Base-by-base conservation (phyloP, 2,113 vertebrate genomes). In the Rissa tridactyla region DNA sequence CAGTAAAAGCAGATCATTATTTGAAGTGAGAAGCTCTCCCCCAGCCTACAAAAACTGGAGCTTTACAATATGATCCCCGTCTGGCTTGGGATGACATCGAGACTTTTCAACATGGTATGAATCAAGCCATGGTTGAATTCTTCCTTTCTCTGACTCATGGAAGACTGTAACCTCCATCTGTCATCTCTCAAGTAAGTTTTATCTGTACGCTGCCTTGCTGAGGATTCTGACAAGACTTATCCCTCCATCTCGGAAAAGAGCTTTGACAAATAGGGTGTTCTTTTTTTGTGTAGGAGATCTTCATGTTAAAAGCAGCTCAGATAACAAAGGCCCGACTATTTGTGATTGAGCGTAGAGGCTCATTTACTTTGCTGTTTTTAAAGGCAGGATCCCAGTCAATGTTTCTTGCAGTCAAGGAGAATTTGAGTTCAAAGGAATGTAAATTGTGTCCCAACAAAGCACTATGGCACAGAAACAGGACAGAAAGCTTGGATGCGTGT, bases 341-440 rank as follows among this genome's bases (percentile, higher is more conserved):
- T 62, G 52, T 72, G 73, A 15, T 3, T 12, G 81, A 92, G 73
- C 16, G 3, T 36, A 46, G 73, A 55, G 61, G 46, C 25, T 85
- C 66, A 54, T 75, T 88, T 46, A 23, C 73, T 75, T 34, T 6
- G 13, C 82, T 93, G 65, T 58, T 95, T 92, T 75, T 76, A 85
- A 85, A 89, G 87, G 87, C 69, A 96, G 36, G 51, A 70, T 83
- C 94, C 55, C 80, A 78, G 64, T 5, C 87, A 89, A 62, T 78
- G 66, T 96, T 95, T 82, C 57, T 64, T 69, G 82, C 76, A 90
- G 94, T 76, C 78, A 92, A 90, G 85, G 88, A 97, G 88, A 90
- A 72, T 30, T 47, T 21, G 29, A 88, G 32, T 93, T 82, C 57
- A 88, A 90, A 96, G 47, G 78, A 55, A 89, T 76, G 91, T 51